Evolutionary conservation across 2,888 invertebrate genomes (phyloP), one percentile per base, ranked within the genome.

Genomic region (Allophyes oxyacanthae): DNA sequence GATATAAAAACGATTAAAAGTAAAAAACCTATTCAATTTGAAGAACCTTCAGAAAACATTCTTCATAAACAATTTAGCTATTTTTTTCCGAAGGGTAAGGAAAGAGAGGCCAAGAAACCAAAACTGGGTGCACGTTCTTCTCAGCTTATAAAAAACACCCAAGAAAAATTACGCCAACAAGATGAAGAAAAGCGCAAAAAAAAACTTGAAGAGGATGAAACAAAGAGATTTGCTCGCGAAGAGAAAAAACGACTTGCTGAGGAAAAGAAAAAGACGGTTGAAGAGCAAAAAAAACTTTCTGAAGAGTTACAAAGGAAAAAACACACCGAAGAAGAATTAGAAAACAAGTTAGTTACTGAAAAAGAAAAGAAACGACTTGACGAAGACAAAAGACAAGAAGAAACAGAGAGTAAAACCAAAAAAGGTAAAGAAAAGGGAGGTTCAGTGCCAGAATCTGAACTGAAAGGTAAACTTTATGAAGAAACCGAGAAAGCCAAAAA

Each of bases 111-210:
- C 36, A 14, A 54, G 11, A 53, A 32, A 10, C 1, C 55, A 28
- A 56, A 56, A 52, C 46, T 49, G 5, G 36, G 50, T 41, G 72
- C 77, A 55, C 85, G 79, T 68, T 90, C 91, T 7, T 79, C 84
- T 10, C 85, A 87, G 64, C 72, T 90, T 37, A 84, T 89, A 41
- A 81, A 74, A 76, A 75, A 85, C 42, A 84, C 81, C 3, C 72
- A 78, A 72, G 78, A 86, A 56, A 85, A 41, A 26, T 10, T 62
- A 1, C 41, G 20, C 7, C 20, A n/a, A 34, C 28, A 46, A 48
- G 34, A 30, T 5, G 61, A 60, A 42, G 41, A 42, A 15, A 65
- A 77, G 57, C 66, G 74, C 49, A 62, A 64, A 38, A 61, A 49
- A 37, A 64, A 42, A 42, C 30, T 53, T 13, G 10, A 42, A 14